Evolutionary conservation across 1,140 invertebrate genomes (phyloP), one percentile per base, ranked within the genome.

Genomic region (Phthorimaea operculella): DNA sequence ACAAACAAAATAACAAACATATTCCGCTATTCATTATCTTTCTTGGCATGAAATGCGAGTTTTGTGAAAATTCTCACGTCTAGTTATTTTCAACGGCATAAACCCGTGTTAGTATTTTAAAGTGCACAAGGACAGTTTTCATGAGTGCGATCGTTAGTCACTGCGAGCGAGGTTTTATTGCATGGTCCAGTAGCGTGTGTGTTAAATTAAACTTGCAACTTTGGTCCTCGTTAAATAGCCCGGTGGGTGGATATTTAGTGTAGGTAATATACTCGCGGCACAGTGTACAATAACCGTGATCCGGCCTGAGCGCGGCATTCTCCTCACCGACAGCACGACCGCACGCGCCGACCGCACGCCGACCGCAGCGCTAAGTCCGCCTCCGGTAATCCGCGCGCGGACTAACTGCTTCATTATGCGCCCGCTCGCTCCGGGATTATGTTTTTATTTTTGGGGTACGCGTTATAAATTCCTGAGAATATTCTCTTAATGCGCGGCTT

Each of bases 361-460:
- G 14, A 9, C 44, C 14, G 14, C 16, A 17, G 11, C 14, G n/a
- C 14, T 15, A 45, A n/a, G 4, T 45, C 3, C n/a, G 36, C 36
- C 34, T 9, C 42, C 17, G 21, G 52, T 68, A 65, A 66, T 65
- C 67, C 69, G 55, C 55, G 62, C 56, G 53, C 62, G 55, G 62
- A 69, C 60, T 71, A 72, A 72, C 63, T 70, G 68, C 66, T 71
- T 73, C 67, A 71, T 73, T 71, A 73, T 73, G 66, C 71, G 60
- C 49, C 60, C 60, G 56, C 68, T 58, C 52, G 56, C 59, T 54
- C 62, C 54, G 51, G 66, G 64, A 67, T 74, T 69, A 68, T 64
- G 68, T 74, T 74, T 71, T 74, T 74, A 71, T 74, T 71, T 71
- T 64, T 55, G 60, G 64, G 11, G 60, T 45, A 51, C 57, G 54